phyloP scores from a whole-genome alignment of 2,113 vertebrate genomes.

The Microcebus griseorufus region DNA sequence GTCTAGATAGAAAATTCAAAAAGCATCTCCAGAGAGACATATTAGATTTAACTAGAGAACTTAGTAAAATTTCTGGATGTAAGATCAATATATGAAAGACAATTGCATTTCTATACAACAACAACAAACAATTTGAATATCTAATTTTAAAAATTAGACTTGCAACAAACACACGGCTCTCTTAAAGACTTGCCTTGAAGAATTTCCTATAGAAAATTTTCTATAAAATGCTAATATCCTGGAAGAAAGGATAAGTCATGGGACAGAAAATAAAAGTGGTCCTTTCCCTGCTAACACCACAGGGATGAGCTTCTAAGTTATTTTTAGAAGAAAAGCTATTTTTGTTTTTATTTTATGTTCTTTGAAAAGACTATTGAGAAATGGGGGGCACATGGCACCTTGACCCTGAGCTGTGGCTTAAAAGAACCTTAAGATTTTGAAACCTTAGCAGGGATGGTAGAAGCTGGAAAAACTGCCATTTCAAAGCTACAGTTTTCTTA shows the following conservation, averaged over 20 bases:
- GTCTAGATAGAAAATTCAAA: neutral
- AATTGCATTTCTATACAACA: slow-evolving; percentile 6
- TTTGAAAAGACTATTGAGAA: slow-evolving; percentile 7
- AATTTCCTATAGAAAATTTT: neutral
- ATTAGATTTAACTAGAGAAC: slow-evolving; percentile 8
- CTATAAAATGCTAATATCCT: neutral
- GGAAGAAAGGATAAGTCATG: neutral
- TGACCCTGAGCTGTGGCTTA: neutral
- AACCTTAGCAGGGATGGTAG: neutral
- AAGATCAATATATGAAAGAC: neutral
- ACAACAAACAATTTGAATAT: neutral
- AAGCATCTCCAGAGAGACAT: neutral
- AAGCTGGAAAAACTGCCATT: neutral
- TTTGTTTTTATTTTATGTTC: neutral
- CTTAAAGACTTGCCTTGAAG: neutral
- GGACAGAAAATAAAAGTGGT: neutral
- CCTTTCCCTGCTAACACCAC: neutral
- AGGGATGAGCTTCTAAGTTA: neutral
- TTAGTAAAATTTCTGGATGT: neutral
- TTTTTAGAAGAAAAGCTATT: neutral
- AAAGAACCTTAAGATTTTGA: neutral
- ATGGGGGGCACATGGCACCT: neutral
- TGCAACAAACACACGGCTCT: neutral
- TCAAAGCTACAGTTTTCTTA: neutral
- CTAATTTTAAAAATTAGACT: slow-evolving; percentile 40